phyloP scores from a whole-genome alignment of 2,797 vertebrate species.

The Cichlasoma orientale region DNA sequence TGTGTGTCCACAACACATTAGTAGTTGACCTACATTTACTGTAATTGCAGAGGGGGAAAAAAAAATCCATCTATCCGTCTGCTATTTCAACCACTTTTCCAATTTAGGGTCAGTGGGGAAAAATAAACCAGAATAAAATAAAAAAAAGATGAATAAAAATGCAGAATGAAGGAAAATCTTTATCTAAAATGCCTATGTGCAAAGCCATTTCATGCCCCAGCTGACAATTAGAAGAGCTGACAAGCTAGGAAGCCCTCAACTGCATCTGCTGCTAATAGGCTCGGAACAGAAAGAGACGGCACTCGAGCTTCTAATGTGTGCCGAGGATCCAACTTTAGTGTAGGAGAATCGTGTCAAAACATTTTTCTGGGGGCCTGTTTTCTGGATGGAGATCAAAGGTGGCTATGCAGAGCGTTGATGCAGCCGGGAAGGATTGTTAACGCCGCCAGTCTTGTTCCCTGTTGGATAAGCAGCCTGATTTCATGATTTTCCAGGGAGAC shows the following conservation, averaged over 20 bases:
- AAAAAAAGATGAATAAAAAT: background rate
- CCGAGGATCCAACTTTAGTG: slow-evolving; percentile 11
- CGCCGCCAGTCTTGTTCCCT: slow-evolving; percentile 53
- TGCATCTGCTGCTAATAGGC: background rate
- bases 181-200: background rate
- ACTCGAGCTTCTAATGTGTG: background rate
- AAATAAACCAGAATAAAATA: background rate
- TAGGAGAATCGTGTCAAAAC: slow-evolving; percentile 42
- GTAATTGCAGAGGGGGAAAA: background rate
- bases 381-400: slow-evolving; percentile 63
- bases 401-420: slow-evolving; percentile 29
- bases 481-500: slow-evolving; percentile 36
- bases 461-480: slow-evolving; percentile 60
- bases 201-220: background rate
- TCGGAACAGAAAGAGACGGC: slow-evolving; percentile 7
- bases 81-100: background rate
- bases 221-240: slow-evolving; percentile 8
- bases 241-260: slow-evolving; percentile 9
- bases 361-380: slow-evolving; percentile 45
- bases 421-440: slow-evolving; percentile 37
- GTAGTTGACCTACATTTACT: background rate
- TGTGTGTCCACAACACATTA: background rate
- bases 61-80: too few relatives aligned
- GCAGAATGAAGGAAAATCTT: background rate
- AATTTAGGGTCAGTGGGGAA: background rate